These are phyloP conservation scores for Onthophagus sagittarius DNA, from an alignment of 2,888 invertebrate genomes.

Conservation along the genomic window DNA sequence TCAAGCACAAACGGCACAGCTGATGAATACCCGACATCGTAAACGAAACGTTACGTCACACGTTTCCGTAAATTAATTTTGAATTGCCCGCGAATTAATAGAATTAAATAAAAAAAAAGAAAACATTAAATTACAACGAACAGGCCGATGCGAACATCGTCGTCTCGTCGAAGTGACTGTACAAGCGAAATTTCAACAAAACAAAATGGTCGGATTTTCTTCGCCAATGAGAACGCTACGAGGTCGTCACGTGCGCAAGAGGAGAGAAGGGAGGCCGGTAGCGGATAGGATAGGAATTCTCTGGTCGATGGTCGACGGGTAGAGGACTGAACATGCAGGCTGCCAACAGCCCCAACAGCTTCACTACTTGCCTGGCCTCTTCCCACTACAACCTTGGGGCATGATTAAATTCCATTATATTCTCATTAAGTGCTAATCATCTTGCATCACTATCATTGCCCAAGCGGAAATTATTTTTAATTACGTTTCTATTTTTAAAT, in stretches of 20 bases:
- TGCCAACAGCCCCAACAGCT: background rate
- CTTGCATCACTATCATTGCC: no score
- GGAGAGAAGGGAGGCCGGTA: conserved; percentile 12
- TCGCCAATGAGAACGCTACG: conserved; percentile 22
- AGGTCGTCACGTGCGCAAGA: conserved; percentile 19
- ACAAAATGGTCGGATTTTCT: conserved; percentile 24
- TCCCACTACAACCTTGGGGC: background rate
- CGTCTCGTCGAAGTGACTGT: conserved; percentile 16
- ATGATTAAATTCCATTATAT: no score
- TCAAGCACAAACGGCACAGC: conserved; percentile 34
- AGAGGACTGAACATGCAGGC: background rate
- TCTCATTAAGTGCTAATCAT: no score
- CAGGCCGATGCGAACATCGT: conserved; percentile 1
- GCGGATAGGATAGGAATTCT: background rate
- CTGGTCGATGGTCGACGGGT: background rate
- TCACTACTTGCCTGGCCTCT: background rate
- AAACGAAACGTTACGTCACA: background rate
- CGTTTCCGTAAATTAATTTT: background rate
- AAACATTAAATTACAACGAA: background rate
- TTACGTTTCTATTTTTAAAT: no score
- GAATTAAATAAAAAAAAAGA: no score
- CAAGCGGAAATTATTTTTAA: no score
- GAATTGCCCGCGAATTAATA: no score
- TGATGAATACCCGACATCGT: background rate
- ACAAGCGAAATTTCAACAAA: conserved; percentile 25